Conservation (phyloP, 2,113 vertebrate species). For the Forbesichthys papilliferus region DNA sequence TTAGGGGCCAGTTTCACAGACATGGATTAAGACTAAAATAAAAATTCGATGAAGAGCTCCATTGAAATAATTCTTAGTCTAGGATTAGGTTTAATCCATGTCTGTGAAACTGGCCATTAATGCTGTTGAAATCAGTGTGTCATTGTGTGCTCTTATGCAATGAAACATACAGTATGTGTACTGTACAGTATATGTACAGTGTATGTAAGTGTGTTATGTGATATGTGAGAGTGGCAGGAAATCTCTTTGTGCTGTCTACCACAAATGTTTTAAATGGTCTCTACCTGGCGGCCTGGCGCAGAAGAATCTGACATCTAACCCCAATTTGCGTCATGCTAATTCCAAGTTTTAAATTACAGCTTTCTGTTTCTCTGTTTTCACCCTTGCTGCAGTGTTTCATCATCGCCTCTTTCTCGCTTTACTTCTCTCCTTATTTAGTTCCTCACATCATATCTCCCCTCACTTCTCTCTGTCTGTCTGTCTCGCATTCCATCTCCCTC, state of each 20-base stretch:
- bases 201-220: constrained; percentile 12
- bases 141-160: no score
- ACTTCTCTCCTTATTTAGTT: neutral
- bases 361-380: neutral
- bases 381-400: neutral
- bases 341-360: constrained; percentile 52
- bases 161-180: no score
- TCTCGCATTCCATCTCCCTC: constrained; percentile 1
- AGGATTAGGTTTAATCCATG: no score
- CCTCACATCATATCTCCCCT: neutral
- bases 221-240: constrained; percentile 14
- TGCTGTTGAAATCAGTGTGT: no score
- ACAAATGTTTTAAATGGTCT: constrained; percentile 9
- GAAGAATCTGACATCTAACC: constrained; percentile 38
- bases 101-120: no score
- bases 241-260: constrained; percentile 11
- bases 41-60: no score
- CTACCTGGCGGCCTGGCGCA: constrained; percentile 20
- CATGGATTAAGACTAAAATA: no score
- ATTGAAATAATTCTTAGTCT: no score
- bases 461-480: neutral
- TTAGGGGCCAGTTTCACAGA: no score
- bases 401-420: neutral
- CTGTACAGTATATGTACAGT: neutral
- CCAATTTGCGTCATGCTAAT: constrained; percentile 48